These are phyloP conservation scores for Agapostemon virescens DNA, from an alignment of 2,888 invertebrate species.

Conservation along the genomic window DNA sequence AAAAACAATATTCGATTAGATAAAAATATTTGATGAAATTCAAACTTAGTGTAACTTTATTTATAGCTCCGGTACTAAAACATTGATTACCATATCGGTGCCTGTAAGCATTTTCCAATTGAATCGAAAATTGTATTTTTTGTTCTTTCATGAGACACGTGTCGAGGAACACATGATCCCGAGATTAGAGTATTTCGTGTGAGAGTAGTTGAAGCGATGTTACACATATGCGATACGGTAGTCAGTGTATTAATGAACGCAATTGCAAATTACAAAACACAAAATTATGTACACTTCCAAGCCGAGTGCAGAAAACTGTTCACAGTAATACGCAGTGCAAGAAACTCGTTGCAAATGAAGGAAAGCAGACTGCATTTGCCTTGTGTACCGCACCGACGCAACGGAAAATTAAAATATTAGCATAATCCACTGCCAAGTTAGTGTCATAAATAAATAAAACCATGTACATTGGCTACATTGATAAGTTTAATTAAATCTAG, in stretches of 20 bases:
- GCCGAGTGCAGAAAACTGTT: conserved; percentile 31
- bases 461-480: conserved; percentile 71
- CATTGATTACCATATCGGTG: conserved; percentile 4
- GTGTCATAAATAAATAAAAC: conserved; percentile 74
- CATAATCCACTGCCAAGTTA: conserved; percentile 57
- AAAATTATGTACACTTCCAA: conserved; percentile 26
- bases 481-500: conserved; percentile 72
- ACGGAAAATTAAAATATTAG: conserved; percentile 42
- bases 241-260: background rate
- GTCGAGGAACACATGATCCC: background rate
- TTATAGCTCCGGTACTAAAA: background rate
- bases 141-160: background rate
- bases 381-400: conserved; percentile 17
- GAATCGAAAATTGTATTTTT: background rate
- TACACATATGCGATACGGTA: background rate
- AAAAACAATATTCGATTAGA: too few species aligned
- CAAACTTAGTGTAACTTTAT: background rate
- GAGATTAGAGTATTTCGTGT: background rate
- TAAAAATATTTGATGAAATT: too few species aligned
- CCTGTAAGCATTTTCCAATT: background rate
- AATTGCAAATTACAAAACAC: conserved; percentile 4
- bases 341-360: conserved; percentile 1
- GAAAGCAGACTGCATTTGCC: conserved; percentile 27
- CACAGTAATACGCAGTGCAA: background rate
- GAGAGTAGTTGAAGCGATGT: background rate